Evolutionary conservation across 1,140 invertebrate genomes (phyloP).

Genomic region (Chrysoperla carnea): DNA sequence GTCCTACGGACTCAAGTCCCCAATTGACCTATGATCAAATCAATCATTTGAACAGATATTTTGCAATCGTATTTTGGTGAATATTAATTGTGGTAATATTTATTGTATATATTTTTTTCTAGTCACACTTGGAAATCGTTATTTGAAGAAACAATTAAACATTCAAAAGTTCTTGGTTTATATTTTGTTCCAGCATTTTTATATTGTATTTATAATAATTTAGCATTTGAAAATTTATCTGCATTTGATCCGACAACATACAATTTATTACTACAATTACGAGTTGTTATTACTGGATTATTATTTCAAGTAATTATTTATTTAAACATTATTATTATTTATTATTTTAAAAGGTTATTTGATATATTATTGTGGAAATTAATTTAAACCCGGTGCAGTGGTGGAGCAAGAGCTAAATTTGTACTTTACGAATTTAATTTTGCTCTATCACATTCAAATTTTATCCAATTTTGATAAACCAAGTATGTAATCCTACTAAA

Average conservation of each 20-base stretch:
- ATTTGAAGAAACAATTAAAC: slow-evolving; percentile 32
- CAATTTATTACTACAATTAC: slow-evolving; percentile 78
- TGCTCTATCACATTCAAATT: too few relatives aligned
- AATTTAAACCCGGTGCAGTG: too few relatives aligned
- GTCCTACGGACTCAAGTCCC: neutral
- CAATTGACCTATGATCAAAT: neutral
- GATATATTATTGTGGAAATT: too few relatives aligned
- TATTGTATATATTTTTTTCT: too few relatives aligned
- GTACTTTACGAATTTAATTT: too few relatives aligned
- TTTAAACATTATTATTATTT: slow-evolving; percentile 5
- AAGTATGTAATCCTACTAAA: too few relatives aligned
- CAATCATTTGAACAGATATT: too few relatives aligned
- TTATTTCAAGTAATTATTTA: slow-evolving; percentile 64
- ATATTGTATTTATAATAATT: slow-evolving; percentile 91
- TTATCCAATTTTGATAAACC: too few relatives aligned
- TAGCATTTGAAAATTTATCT: slow-evolving; percentile 80
- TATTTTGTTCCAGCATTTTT: slow-evolving; percentile 83
- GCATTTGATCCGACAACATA: slow-evolving; percentile 90
- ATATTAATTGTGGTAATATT: too few relatives aligned
- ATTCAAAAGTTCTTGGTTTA: slow-evolving; percentile 49
- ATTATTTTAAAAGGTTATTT: neutral
- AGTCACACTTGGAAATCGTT: slow-evolving; percentile 29
- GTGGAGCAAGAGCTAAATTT: too few relatives aligned
- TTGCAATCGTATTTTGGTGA: too few relatives aligned
- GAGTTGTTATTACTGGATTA: slow-evolving; percentile 82